A percentile compares a stretch with the other conserved stretches of the same genome.
Evolutionary conservation across 2,888 invertebrate genomes (phyloP).

Genomic region (Ecliptopera silaceata): DNA sequence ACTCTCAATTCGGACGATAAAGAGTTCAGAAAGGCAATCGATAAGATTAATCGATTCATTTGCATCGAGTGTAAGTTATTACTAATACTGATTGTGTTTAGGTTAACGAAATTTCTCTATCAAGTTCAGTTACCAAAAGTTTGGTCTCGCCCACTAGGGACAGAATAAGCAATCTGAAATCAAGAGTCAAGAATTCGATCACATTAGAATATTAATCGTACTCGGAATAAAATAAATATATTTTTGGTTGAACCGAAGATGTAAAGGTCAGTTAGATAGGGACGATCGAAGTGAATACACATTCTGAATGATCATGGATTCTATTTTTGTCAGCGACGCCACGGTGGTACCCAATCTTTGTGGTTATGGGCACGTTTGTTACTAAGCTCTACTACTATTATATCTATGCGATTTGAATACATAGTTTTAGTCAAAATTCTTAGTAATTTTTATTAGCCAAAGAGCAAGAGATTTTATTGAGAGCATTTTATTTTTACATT

Average conservation of each 20-base stretch:
- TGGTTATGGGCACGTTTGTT: not conserved
- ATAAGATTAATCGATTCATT: constrained; percentile 15
- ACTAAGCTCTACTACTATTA: no score
- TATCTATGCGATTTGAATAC: no score
- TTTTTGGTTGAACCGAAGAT: constrained; percentile 5
- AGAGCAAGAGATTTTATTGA: no score
- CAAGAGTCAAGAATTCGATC: constrained; percentile 7
- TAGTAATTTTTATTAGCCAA: no score
- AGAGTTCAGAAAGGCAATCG: constrained; percentile 8
- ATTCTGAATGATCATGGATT: not conserved
- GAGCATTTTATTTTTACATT: no score
- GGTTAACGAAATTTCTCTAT: constrained; percentile 4
- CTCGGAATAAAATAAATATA: constrained; percentile 8
- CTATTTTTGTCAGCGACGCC: constrained; percentile 7
- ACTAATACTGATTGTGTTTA: constrained; percentile 6
- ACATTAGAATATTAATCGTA: constrained; percentile 10
- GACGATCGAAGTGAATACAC: constrained; percentile 5
- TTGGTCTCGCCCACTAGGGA: constrained; percentile 11
- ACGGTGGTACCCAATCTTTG: not conserved
- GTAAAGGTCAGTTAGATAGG: constrained; percentile 8
- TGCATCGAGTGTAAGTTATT: constrained; percentile 11
- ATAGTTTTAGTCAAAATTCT: no score
- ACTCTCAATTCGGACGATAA: constrained; percentile 11
- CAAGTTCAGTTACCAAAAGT: not conserved
- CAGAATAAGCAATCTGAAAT: constrained; percentile 6